Base-by-base conservation (phyloP, 2,113 vertebrate genomes). In the Rissa tridactyla region DNA sequence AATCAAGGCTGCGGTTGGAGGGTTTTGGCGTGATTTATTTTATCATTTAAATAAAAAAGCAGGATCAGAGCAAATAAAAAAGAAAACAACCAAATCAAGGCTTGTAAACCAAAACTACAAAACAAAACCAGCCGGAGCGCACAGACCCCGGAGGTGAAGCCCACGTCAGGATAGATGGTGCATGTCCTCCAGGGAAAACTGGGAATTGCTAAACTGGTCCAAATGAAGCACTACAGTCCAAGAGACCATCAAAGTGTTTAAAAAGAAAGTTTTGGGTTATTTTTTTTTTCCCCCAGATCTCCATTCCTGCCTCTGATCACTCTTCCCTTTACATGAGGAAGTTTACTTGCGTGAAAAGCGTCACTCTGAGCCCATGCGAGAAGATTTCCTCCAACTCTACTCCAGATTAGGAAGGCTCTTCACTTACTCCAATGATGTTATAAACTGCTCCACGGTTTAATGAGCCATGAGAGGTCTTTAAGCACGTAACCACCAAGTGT, bases 361-460 rank as follows among this genome's bases (percentile, higher is more conserved):
- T 26, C 21, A 0, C 40, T 8, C 32, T n/a, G 15, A 36, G 22
- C 44, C 36, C 10, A 14, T 0, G 5, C 1, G 0, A 58, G 42
- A 36, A 18, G 44, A 29, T 34, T 57, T 71, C 26, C 22, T 44
- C 73, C 58, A 25, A 9, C 32, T 25, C 42, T 20, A 12, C 44
- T 16, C 32, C 12, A 29, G 12, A 14, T 20, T 2, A 11, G 17
- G 40, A 79, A 23, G 30, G 7, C 9, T 42, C 30, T 32, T 47
- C 6, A 29, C 16, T 52, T 22, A 13, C 15, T 61, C 10, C 15
- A 9, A 1, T 2, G 7, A 47, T 1, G 5, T 21, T 36, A 55
- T 3, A 8, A 70, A 22, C 42, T 4, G 1, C 2, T 22, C 30
- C 2, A 6, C 5, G 36, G 52, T 44, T 89, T 85, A 70, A n/a